phyloP scores from a whole-genome alignment of 2,888 invertebrate species.

The Limnephilus rhombicus region DNA sequence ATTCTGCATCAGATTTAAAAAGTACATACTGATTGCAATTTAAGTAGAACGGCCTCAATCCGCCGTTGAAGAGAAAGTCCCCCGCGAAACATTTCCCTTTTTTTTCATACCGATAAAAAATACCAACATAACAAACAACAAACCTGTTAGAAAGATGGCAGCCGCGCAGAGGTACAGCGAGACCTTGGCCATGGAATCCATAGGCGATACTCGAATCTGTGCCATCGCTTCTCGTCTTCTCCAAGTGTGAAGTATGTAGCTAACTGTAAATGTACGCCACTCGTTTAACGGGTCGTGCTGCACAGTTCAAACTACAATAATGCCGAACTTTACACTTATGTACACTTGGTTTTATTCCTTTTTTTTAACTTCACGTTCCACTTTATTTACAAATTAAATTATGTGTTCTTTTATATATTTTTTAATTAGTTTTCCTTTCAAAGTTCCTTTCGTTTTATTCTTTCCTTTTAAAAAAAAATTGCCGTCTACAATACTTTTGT shows the following conservation, averaged over 20 bases:
- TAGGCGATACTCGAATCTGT: conserved; percentile 37
- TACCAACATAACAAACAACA: conserved; percentile 36
- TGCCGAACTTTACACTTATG: neutral
- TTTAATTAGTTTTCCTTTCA: neutral
- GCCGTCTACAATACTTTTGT: neutral
- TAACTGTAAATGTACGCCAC: neutral
- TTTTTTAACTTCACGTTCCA: neutral
- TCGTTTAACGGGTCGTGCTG: conserved; percentile 4
- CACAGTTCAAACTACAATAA: neutral
- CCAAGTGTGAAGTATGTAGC: neutral
- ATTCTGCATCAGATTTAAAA: neutral
- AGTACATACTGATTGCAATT: neutral
- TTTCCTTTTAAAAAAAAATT: neutral
- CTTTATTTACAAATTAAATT: neutral
- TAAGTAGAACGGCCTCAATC: neutral
- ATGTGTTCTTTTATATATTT: neutral
- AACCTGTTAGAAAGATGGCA: conserved; percentile 55
- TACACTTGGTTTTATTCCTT: neutral
- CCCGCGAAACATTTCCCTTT: conserved; percentile 41
- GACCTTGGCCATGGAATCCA: neutral
- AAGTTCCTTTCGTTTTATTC: neutral
- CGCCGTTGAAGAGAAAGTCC: conserved; percentile 20
- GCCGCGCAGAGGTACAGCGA: conserved; percentile 41
- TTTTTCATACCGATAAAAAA: conserved; percentile 8
- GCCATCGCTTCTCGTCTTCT: conserved; percentile 39